Conservation (phyloP, 2,797 vertebrate species). For the Gymnoscopelus braueri region DNA sequence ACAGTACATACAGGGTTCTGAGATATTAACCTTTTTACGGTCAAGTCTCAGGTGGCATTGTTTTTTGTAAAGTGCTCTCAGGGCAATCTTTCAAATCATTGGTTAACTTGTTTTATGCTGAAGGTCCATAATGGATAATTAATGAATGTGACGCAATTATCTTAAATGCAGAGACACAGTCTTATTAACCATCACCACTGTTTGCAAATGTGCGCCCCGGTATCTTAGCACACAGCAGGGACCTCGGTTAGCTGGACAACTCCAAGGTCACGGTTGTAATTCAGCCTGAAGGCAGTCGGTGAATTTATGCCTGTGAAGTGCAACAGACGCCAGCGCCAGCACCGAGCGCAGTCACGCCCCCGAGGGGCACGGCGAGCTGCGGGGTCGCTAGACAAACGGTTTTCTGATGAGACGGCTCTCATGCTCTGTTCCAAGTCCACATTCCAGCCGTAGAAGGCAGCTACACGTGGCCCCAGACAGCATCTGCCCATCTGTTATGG, state of each 20-base stretch:
- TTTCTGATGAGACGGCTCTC: background rate
- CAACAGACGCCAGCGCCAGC: slow-evolving; percentile 22
- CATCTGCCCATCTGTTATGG: slow-evolving; percentile 55
- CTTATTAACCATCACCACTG: slow-evolving; percentile 22
- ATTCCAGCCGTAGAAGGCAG: background rate
- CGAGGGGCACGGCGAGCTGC: background rate
- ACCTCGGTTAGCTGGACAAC: slow-evolving; percentile 23
- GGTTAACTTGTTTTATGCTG: slow-evolving; percentile 13
- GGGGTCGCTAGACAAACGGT: slow-evolving; percentile 34
- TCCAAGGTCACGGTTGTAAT: slow-evolving; percentile 42
- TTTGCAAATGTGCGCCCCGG: slow-evolving; percentile 32
- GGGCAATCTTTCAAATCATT: too few relatives aligned
- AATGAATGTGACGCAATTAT: slow-evolving; percentile 23
- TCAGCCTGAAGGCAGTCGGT: slow-evolving; percentile 33
- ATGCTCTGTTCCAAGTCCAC: slow-evolving; percentile 11
- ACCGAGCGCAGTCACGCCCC: slow-evolving; percentile 22
- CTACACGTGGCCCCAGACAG: slow-evolving; percentile 29
- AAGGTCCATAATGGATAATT: background rate
- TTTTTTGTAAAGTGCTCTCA: too few relatives aligned
- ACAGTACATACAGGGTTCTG: too few relatives aligned
- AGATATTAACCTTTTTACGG: too few relatives aligned
- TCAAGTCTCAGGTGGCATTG: too few relatives aligned
- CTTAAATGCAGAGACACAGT: slow-evolving; percentile 12
- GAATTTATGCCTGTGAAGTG: slow-evolving; percentile 36
- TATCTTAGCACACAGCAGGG: slow-evolving; percentile 5